phyloP scores from a whole-genome alignment of 2,113 vertebrate genomes.

The Mobula hypostoma region DNA sequence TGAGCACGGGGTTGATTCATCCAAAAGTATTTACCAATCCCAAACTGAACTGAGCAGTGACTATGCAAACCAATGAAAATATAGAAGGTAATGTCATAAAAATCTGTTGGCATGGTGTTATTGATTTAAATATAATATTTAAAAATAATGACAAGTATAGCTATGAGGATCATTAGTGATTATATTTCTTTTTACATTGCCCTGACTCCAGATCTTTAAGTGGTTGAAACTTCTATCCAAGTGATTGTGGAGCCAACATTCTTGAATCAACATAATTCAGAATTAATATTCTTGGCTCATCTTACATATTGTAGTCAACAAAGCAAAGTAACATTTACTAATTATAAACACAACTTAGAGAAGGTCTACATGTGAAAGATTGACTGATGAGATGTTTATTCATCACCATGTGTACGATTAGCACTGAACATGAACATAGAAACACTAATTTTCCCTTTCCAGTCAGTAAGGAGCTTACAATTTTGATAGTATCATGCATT shows the following conservation, averaged over 20 bases:
- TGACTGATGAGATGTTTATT: not conserved
- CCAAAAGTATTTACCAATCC: not conserved
- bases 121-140: not conserved
- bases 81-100: not conserved
- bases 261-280: not conserved
- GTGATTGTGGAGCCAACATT: not conserved
- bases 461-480: not conserved
- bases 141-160: not conserved
- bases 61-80: too few relatives aligned
- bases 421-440: not conserved
- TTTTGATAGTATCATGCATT: too few relatives aligned
- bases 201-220: not conserved
- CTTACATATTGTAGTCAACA: not conserved
- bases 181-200: too few relatives aligned
- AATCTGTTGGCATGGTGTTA: not conserved
- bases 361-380: not conserved
- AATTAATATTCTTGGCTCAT: not conserved
- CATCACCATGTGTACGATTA: not conserved
- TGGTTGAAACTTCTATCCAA: not conserved
- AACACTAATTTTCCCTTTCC: not conserved
- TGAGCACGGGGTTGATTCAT: not conserved
- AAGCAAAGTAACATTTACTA: not conserved
- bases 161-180: not conserved
- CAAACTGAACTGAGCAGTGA: too few relatives aligned
- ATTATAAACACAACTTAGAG: not conserved